These are phyloP conservation scores for Zosterops japonicus DNA, from an alignment of 2,113 vertebrate genomes.

Conservation along the genomic window DNA sequence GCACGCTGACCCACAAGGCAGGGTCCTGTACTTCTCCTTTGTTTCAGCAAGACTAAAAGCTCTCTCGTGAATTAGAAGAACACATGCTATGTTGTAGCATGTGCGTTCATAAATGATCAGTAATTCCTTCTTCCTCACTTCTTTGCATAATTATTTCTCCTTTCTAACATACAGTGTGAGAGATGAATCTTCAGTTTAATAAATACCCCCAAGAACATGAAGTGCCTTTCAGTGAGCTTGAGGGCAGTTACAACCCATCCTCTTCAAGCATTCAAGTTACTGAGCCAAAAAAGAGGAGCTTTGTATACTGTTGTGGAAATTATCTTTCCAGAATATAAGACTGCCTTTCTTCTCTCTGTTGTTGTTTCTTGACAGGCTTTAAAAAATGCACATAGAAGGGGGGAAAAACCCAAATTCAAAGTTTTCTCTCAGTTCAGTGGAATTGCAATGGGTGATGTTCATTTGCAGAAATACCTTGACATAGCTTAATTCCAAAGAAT, in stretches of 20 bases:
- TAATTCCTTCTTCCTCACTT: neutral
- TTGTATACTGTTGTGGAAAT: neutral
- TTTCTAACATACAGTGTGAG: neutral
- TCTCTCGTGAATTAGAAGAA: neutral
- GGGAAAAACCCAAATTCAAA: neutral
- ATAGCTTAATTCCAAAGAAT: slow-evolving; percentile 46
- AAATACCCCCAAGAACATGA: neutral
- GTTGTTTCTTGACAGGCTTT: neutral
- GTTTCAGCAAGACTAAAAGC: neutral
- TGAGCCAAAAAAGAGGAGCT: neutral
- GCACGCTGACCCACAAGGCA: neutral
- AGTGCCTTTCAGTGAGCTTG: neutral
- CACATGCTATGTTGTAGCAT: neutral
- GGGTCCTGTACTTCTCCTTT: neutral
- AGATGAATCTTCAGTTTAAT: neutral
- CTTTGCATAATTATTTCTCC: neutral
- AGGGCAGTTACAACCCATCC: neutral
- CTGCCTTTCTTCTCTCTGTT: neutral
- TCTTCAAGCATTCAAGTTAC: neutral
- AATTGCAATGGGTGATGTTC: neutral
- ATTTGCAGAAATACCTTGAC: slow-evolving; percentile 44
- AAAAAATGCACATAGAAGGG: neutral
- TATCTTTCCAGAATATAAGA: neutral
- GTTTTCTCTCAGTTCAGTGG: slow-evolving; percentile 18
- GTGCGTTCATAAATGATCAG: neutral